Evolutionary conservation across 2,113 vertebrate genomes (phyloP), one percentile per base, ranked within the genome.

Genomic region (Dasypus novemcinctus): DNA sequence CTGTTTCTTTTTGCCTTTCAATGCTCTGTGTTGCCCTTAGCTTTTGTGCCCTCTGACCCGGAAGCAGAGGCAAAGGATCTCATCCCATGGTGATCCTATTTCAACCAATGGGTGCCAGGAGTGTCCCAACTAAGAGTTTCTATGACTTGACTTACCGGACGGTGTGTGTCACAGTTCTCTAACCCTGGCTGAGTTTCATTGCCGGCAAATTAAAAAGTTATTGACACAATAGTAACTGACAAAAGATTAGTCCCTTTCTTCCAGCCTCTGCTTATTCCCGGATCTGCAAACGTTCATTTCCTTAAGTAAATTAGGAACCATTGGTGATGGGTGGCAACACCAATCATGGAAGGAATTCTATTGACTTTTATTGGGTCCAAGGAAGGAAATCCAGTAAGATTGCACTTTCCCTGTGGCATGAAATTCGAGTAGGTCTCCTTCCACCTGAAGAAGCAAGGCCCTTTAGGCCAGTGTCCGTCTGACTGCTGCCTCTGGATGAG

Each of bases 281-380:
- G 83, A 49, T 79, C 43, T 49, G 12, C 78, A 91, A 92, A 46
- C n/a, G 31, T n/a, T 68, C 21, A 74, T 94, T 95, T 95, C 23
- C 29, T 85, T 78, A n/a, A 89, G 29, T 66, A 92, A 71, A 78
- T 49, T 80, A 84, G 66, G 12, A 87, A 49, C 43, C 8, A 5
- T 49, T 85, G 52, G 66, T 75, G 74, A 79, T 13, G 4, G n/a
- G 38, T 49, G 20, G 57, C 43, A 81, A 54, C 63, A 72, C n/a
- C 46, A 80, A 81, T 3, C 31, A 54, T 5, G 74, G 46, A 78
- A 72, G 75, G 61, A 81, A 84, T 66, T 68, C 52, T 52, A 15
- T 61, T 61, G 54, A 85, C 20, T 64, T 31, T 41, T 85, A 5
- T 74, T 85, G 18, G 29, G 59, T 71, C 41, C 20, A 52, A 41